These are phyloP conservation scores for Drosophila parabipectinata DNA, from an alignment of 1,140 invertebrate species.

Conservation along the genomic window DNA sequence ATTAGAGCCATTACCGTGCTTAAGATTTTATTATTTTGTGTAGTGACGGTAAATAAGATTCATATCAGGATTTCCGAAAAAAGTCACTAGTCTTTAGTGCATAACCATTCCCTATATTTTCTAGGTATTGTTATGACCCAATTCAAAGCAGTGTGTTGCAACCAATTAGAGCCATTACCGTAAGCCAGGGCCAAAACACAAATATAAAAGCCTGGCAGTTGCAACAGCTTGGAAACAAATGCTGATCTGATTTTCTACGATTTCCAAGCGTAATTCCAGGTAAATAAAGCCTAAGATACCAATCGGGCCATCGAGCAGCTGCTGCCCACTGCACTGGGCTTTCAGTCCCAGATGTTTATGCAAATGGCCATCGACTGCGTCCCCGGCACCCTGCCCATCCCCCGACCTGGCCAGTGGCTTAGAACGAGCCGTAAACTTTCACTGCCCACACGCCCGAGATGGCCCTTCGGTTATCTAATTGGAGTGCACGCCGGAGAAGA, in stretches of 20 bases:
- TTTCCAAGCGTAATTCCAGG: constrained; percentile 49
- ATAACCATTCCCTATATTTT: neutral
- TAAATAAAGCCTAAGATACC: neutral
- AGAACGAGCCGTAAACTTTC: constrained; percentile 66
- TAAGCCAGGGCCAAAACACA: neutral
- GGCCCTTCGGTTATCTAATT: constrained; percentile 67
- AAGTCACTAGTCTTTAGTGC: too few species aligned
- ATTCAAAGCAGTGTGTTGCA: neutral
- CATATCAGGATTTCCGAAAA: too few species aligned
- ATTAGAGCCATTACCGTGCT: neutral
- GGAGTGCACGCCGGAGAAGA: constrained; percentile 46
- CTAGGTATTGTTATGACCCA: neutral
- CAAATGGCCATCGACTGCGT: constrained; percentile 45
- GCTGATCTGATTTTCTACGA: constrained; percentile 55
- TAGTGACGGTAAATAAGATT: too few species aligned
- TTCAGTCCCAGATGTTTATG: constrained; percentile 48
- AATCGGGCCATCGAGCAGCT: constrained; percentile 13
- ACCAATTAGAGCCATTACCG: neutral
- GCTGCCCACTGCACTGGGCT: constrained; percentile 24
- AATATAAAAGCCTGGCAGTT: constrained; percentile 1
- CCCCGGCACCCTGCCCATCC: neutral
- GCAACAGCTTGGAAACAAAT: constrained; percentile 3
- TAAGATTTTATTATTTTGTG: too few species aligned
- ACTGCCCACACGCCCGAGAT: constrained; percentile 51
- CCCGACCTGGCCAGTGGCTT: constrained; percentile 51